Percentiles rank a stretch among this genome's conserved stretches.
Conservation (phyloP, 2,888 invertebrate species). For the Aporophyla lueneburgensis region DNA sequence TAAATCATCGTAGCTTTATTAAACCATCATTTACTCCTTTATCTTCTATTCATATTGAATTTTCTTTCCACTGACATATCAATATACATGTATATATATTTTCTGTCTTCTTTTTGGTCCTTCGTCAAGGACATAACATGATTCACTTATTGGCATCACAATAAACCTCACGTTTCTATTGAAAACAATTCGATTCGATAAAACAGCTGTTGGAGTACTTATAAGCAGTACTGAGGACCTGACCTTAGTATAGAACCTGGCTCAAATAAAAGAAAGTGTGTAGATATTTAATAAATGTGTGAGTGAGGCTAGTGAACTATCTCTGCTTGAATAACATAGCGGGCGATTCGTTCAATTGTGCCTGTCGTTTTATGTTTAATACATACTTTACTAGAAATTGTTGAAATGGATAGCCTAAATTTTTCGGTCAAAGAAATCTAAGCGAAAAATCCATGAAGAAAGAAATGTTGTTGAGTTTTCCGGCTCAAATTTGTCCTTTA, state of each 20-base stretch:
- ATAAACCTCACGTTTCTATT: conserved; percentile 2
- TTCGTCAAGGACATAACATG: not conserved
- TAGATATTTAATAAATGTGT: conserved; percentile 48
- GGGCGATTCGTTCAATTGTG: conserved; percentile 67
- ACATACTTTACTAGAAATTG: conserved; percentile 58
- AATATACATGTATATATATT: not conserved
- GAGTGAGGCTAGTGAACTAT: conserved; percentile 55
- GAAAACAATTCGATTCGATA: conserved; percentile 20
- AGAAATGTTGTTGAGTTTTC: not conserved
- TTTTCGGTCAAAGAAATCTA: not conserved
- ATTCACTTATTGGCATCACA: not conserved
- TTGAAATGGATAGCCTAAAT: not conserved
- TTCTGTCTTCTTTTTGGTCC: conserved; percentile 12
- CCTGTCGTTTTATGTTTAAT: conserved; percentile 53
- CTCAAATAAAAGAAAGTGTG: not conserved
- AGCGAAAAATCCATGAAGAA: not conserved
- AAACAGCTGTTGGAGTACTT: conserved; percentile 24
- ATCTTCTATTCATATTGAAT: conserved; percentile 14
- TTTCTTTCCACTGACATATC: conserved; percentile 1
- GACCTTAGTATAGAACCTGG: conserved; percentile 18
- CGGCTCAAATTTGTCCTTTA: not conserved
- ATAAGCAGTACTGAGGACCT: not conserved
- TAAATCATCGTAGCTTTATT: not conserved
- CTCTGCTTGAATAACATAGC: conserved; percentile 56
- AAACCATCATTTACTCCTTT: conserved; percentile 11